These are phyloP conservation scores for Globicephala melas DNA, from an alignment of 2,113 vertebrate species.

Conservation along the genomic window DNA sequence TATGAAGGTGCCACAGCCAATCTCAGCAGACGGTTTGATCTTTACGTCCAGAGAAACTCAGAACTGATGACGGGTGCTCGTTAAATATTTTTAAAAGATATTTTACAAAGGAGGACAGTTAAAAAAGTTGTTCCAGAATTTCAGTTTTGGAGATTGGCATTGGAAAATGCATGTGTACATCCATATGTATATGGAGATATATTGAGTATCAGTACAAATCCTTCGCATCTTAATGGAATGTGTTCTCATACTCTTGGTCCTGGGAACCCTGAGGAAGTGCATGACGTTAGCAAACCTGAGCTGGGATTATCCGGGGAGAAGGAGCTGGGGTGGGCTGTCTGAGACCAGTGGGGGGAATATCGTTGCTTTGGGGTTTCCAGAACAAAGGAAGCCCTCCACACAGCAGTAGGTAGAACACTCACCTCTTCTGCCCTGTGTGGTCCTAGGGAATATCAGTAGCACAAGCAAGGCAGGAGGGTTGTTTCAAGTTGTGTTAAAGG, in stretches of 20 bases:
- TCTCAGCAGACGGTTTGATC: not conserved
- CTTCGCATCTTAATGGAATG: not conserved
- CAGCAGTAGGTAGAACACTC: accelerated
- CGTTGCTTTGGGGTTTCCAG: not conserved
- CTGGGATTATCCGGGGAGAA: not conserved
- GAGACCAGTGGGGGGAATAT: not conserved
- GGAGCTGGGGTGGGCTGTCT: not conserved
- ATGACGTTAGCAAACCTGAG: not conserved
- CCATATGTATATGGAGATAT: not conserved
- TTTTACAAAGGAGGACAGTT: not conserved
- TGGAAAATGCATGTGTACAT: not conserved
- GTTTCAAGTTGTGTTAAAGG: not conserved
- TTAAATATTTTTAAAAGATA: not conserved
- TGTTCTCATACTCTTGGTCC: not conserved
- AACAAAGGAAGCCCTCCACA: not conserved
- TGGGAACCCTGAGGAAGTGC: not conserved
- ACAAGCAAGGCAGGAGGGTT: not conserved
- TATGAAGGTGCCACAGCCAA: not conserved
- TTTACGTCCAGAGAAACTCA: not conserved
- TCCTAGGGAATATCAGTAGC: not conserved
- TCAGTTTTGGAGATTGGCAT: not conserved
- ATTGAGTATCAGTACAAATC: not conserved
- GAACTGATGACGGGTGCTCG: not conserved
- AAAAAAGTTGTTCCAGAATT: not conserved
- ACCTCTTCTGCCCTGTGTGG: not conserved